Conservation (phyloP, 1,140 invertebrate genomes). For the Brachionus angularis region DNA sequence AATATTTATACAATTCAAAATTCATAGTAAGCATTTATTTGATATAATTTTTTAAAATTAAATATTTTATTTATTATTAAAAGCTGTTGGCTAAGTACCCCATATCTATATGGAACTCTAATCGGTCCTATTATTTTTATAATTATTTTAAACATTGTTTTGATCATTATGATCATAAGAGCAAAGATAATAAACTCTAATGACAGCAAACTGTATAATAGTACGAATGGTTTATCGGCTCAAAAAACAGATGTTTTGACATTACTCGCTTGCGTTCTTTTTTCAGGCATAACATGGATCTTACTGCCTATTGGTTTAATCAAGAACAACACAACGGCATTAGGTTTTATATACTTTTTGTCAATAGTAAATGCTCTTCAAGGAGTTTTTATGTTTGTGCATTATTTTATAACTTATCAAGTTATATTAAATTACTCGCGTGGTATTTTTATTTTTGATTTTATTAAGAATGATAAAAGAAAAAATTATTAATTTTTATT, state of each 20-base stretch:
- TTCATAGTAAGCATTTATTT: constrained; percentile 8
- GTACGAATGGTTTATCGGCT: constrained; percentile 15
- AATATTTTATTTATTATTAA: not conserved
- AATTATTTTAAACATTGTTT: not conserved
- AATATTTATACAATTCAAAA: constrained; percentile 2
- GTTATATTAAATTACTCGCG: not conserved
- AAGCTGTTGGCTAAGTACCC: constrained; percentile 6
- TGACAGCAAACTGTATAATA: not conserved
- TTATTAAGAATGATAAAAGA: too few species aligned
- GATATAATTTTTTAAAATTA: not conserved
- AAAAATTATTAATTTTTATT: too few species aligned
- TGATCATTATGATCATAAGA: not conserved
- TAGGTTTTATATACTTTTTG: constrained; percentile 11
- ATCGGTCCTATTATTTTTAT: not conserved
- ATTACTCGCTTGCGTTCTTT: not conserved
- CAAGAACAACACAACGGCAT: not conserved
- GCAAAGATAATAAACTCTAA: not conserved
- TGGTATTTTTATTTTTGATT: not conserved
- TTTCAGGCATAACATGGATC: constrained; percentile 12
- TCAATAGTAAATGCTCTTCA: constrained; percentile 13
- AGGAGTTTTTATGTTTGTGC: constrained; percentile 20
- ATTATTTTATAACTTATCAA: constrained; percentile 33
- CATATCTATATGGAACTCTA: not conserved
- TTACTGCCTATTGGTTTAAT: constrained; percentile 12
- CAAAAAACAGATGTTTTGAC: not conserved